Evolutionary conservation across 92 coral and sea anemone genomes (phyloP), one percentile per base, ranked within the genome.

Genomic region (Actinostola sp.): DNA sequence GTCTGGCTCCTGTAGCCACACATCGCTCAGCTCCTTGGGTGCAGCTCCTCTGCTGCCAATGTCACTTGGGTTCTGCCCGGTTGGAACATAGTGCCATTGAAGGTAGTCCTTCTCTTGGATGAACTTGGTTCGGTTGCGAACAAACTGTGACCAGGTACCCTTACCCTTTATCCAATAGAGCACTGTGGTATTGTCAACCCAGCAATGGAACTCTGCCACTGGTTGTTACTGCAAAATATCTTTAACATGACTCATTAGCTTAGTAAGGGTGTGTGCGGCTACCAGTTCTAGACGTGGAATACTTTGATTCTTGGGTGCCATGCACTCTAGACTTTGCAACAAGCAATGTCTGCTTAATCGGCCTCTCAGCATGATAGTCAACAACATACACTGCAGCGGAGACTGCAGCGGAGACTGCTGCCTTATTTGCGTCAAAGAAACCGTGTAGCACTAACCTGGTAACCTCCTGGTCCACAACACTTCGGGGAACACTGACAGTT

Each of bases 111-210:
- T 65, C 16, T 84, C 81, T 24, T 42, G 80, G 36, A 85, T 85
- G 54, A 38, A 70, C 84, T 73, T 79, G 33, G 75, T 75, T 66
- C 86, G 41, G 75, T 84, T 84, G 0, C 61, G 77, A 1, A 72
- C 77, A 8, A 84, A 84, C 28, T 65, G 62, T 21, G 81, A 30
- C 80, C 87, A 80, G 53, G 72, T 67, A 24, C 87, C 80, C 79
- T 35, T 77, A 23, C 65, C 76, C 13, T 71, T 73, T 39, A 75
- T 52, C 78, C 87, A 81, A 21, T 70, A 65, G 10, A 81, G 83
- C 21, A 76, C 83, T 8, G 80, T 70, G 1, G 81, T 39, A 56
- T 78, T 86, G 41, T 86, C 91, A 16, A 81, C 79, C 91, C 91
- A 81, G 63, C 75, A 45, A 35, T 83, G 75, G 55, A 48, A 67